A percentile compares a stretch with the other conserved stretches of the same genome.
These are phyloP conservation scores for Gobio gobio DNA, from an alignment of 2,113 vertebrate genomes.

Conservation along the genomic window DNA sequence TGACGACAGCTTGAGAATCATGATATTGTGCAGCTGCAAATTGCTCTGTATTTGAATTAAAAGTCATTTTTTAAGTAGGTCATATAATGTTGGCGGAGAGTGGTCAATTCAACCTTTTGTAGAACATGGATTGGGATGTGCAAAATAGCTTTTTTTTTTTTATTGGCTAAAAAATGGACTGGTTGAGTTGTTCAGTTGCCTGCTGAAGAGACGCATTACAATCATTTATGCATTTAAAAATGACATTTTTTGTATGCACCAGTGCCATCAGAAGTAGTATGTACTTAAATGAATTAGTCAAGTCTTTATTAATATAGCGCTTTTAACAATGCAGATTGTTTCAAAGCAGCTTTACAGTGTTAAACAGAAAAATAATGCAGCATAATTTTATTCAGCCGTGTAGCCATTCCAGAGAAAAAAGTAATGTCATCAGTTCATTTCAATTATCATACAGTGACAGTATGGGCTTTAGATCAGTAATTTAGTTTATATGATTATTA, in stretches of 20 bases:
- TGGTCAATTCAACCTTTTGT: background rate
- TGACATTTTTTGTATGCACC: background rate
- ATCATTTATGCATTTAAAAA: background rate
- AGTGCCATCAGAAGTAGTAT: background rate
- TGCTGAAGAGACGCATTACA: background rate
- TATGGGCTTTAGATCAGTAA: too few relatives aligned
- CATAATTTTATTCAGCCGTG: too few relatives aligned
- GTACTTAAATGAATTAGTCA: background rate
- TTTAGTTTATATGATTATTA: too few relatives aligned
- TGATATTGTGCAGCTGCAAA: background rate
- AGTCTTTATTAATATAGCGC: too few relatives aligned
- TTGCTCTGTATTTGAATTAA: background rate
- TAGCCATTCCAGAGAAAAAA: too few relatives aligned
- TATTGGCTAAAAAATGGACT: too few relatives aligned
- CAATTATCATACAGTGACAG: too few relatives aligned
- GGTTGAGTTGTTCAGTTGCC: too few relatives aligned
- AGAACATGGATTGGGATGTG: background rate
- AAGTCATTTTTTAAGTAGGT: background rate
- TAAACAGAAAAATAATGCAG: too few relatives aligned
- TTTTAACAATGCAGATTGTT: too few relatives aligned
- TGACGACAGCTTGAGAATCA: background rate
- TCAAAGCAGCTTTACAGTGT: too few relatives aligned
- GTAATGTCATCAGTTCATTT: too few relatives aligned
- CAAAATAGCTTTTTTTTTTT: background rate
- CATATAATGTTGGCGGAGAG: background rate